These are phyloP conservation scores for Brachirus orientalis DNA, from an alignment of 2,113 vertebrate species.

Conservation along the genomic window DNA sequence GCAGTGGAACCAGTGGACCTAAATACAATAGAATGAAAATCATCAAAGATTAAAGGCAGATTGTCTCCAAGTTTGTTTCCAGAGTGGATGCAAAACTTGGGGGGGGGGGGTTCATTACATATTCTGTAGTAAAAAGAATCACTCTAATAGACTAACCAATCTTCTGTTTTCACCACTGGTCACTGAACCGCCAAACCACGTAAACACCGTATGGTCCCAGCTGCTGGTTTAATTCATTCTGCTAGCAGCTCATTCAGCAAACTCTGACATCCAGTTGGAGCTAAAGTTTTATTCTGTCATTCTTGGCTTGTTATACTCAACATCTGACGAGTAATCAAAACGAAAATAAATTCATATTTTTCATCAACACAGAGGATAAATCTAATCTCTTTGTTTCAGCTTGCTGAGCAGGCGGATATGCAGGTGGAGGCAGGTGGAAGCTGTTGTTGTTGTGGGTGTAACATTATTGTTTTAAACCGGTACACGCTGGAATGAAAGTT, in stretches of 20 bases:
- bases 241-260: slow-evolving; percentile 46
- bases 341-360: neutral
- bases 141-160: slow-evolving; percentile 57
- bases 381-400: neutral
- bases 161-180: slow-evolving; percentile 59
- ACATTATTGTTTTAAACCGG: slow-evolving; percentile 17
- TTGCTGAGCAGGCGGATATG: slow-evolving; percentile 5
- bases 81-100: slow-evolving; percentile 14
- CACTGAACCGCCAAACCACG: slow-evolving; percentile 57
- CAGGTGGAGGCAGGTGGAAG: neutral
- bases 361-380: too few species aligned
- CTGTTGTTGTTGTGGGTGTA: slow-evolving; percentile 4
- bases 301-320: neutral
- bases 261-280: slow-evolving; percentile 20
- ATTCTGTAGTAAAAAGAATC: slow-evolving; percentile 49
- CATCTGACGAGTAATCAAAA: neutral
- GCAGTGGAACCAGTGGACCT: slow-evolving; percentile 25
- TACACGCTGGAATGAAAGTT: slow-evolving; percentile 1
- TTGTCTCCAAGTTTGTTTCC: slow-evolving; percentile 26
- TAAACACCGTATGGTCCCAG: slow-evolving; percentile 65
- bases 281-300: neutral
- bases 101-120: slow-evolving; percentile 56
- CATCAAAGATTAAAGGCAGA: slow-evolving; percentile 49
- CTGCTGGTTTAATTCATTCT: slow-evolving; percentile 62
- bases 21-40: slow-evolving; percentile 49